Conservation (phyloP, 1,140 invertebrate species). For the Lysiphlebus fabarum region DNA sequence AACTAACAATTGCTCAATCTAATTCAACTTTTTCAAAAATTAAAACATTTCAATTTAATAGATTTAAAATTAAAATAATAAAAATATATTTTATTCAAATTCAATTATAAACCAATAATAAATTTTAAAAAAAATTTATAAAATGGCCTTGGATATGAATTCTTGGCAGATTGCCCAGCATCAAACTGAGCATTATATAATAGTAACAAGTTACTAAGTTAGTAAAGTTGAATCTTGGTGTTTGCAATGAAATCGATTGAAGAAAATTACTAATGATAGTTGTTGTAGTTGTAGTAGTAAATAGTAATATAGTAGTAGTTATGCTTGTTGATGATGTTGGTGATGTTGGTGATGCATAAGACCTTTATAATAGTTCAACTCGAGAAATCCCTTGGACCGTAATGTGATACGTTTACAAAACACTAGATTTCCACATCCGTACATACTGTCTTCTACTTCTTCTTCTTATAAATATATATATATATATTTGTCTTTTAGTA, state of each 20-base stretch:
- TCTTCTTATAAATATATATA: too few species aligned
- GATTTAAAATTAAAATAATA: too few species aligned
- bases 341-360: neutral
- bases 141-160: slow-evolving; percentile 6
- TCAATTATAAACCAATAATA: neutral
- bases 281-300: neutral
- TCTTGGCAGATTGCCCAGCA: slow-evolving; percentile 9
- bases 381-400: slow-evolving; percentile 30
- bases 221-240: neutral
- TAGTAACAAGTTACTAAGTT: neutral
- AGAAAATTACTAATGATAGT: too few species aligned
- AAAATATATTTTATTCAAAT: too few species aligned
- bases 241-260: too few species aligned
- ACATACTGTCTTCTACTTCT: slow-evolving; percentile 16
- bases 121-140: slow-evolving; percentile 2
- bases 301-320: slow-evolving; percentile 8
- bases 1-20: too few species aligned
- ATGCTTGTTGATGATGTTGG: too few species aligned
- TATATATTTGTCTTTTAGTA: too few species aligned
- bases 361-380: slow-evolving; percentile 28
- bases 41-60: too few species aligned
- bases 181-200: slow-evolving; percentile 7
- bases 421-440: slow-evolving; percentile 32
- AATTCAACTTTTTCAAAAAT: too few species aligned
- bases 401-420: slow-evolving; percentile 38